Base-by-base conservation (phyloP, 2,888 invertebrate species). In the Cheilosia impressa region DNA sequence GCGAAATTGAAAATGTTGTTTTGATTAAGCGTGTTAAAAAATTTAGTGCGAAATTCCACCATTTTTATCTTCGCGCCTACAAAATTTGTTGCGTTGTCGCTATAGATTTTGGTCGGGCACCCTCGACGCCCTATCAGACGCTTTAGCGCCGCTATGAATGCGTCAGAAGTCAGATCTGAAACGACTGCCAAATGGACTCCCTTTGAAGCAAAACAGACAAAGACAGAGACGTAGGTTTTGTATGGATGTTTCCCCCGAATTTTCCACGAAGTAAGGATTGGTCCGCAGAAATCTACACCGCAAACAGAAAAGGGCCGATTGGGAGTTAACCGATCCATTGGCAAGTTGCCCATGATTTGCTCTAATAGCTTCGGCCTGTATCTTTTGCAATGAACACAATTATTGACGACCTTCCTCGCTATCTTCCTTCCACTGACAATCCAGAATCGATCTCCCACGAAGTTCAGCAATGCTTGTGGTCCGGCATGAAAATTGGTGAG, bases 311-410 rank as follows among this genome's bases (percentile, higher is more conserved):
- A 22, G 2, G 50, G 50, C 10, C 50, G 24, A 22, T 24, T 50
- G 19, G 50, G 50, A 13, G 50, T 50, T 24, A 50, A 1, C 24
- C 50, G 10, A 50, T 50, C 24, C 50, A 34, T 9, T 1, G 34
- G 9, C 9, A 34, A 34, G 9, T 34, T 34, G 1, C 7, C 34
- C 34, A 9, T 34, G 34, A 34, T 34, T 34, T 34, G 34, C 9
- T 34, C 34, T 9, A 4, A 1, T 34, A 34, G 34, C 34, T 34
- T 34, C 7, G 31, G 31, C 27, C 31, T 53, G n/a, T 31, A 55
- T 55, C n/a, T 55, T 7, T n/a, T 15, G n/a, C 53, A 55, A 31
- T 55, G 53, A 6, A 55, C 9, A 9, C 53, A 55, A n/a, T 55
- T 31, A 1, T 5, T 53, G 7, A 53, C 53, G 6, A 53, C n/a